Evolutionary conservation across 1,140 invertebrate species (phyloP).

Genomic region (Drosophila orena): DNA sequence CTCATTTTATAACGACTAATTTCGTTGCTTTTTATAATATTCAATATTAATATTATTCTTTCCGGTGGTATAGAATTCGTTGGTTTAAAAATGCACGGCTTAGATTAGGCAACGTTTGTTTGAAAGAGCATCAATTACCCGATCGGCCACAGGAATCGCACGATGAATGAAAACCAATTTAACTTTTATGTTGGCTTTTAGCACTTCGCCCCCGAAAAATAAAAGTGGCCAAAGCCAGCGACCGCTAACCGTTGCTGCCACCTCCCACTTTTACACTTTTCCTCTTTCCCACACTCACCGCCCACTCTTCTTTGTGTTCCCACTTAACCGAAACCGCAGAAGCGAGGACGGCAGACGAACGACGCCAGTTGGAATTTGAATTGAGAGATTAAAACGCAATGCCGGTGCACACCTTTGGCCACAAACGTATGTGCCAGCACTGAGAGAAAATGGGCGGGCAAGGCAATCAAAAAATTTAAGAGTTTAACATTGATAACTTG

Average conservation of each 20-base stretch:
- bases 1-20: too few relatives aligned
- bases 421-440: not conserved
- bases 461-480: too few relatives aligned
- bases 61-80: not conserved
- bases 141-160: constrained; percentile 5
- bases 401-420: constrained; percentile 14
- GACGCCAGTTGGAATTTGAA: constrained; percentile 59
- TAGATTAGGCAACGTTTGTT: not conserved
- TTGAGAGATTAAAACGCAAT: constrained; percentile 76
- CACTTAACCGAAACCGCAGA: constrained; percentile 41
- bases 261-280: constrained; percentile 23
- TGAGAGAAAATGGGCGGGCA: not conserved
- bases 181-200: constrained; percentile 22
- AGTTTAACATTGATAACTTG: too few relatives aligned
- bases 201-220: constrained; percentile 23
- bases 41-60: not conserved
- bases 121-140: constrained; percentile 18
- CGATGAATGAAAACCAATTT: constrained; percentile 30
- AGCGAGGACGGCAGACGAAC: constrained; percentile 37
- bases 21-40: too few relatives aligned
- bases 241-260: constrained; percentile 24
- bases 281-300: constrained; percentile 20
- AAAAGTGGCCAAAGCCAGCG: constrained; percentile 26
- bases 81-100: not conserved
- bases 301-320: constrained; percentile 9